phyloP scores from a whole-genome alignment of 2,113 vertebrate species.

The Salvelinus namaycush region DNA sequence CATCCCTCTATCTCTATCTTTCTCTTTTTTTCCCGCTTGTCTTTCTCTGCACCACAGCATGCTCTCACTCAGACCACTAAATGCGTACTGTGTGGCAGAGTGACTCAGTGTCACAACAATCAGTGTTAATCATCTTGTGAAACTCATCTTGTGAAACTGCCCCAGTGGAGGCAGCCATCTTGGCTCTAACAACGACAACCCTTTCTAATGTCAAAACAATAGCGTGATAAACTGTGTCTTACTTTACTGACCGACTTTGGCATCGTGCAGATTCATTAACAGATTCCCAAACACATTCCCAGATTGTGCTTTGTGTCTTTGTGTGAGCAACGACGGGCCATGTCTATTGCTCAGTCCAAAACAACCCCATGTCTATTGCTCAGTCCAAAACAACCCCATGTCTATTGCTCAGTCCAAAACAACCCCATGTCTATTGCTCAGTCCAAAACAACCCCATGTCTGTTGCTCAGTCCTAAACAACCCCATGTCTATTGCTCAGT shows the following conservation, averaged over 20 bases:
- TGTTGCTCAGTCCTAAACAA: no score
- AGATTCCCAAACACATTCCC: background rate
- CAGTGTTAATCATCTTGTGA: background rate
- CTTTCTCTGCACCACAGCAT: background rate
- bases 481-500: no score
- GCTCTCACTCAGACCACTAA: background rate
- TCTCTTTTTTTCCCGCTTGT: background rate
- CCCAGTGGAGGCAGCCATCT: slow-evolving; percentile 3
- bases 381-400: no score
- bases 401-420: no score
- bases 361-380: no score
- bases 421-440: no score
- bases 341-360: no score
- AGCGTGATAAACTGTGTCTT: background rate
- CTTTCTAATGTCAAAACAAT: background rate
- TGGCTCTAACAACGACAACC: background rate
- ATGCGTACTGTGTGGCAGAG: background rate
- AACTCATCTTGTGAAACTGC: background rate
- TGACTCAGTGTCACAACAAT: slow-evolving; percentile 3
- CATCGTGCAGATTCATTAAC: background rate
- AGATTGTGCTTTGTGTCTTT: no score
- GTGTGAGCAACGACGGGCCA: no score
- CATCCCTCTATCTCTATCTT: background rate
- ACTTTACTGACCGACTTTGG: background rate
- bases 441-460: no score